phyloP scores from a whole-genome alignment of 2,113 vertebrate species.

The Zapornia atra region DNA sequence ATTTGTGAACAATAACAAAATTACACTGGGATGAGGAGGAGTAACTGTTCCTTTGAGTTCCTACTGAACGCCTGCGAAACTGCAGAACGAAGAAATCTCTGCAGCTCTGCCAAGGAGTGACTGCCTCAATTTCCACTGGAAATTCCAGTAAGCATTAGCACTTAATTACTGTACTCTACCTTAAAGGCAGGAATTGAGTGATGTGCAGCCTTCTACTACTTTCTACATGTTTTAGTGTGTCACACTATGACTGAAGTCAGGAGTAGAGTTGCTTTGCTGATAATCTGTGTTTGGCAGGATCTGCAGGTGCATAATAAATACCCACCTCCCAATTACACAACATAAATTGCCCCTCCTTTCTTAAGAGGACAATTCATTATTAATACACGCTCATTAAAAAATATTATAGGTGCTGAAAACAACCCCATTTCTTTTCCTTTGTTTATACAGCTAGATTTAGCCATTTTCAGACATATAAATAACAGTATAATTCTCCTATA shows the following conservation, averaged over 20 bases:
- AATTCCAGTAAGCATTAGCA: slow-evolving; percentile 27
- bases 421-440: background rate
- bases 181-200: slow-evolving; percentile 11
- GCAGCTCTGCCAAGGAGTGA: background rate
- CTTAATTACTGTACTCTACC: background rate
- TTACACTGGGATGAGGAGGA: background rate
- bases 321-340: background rate
- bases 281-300: background rate
- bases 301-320: background rate
- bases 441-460: background rate
- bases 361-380: background rate
- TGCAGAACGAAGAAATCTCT: background rate
- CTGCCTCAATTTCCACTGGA: slow-evolving; percentile 2
- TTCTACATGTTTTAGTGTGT: background rate
- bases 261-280: background rate
- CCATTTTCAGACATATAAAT: background rate
- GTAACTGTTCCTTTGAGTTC: background rate
- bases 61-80: background rate
- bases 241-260: background rate
- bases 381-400: background rate
- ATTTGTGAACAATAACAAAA: background rate
- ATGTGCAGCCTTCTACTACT: background rate
- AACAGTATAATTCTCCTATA: background rate
- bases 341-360: background rate
- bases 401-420: background rate